These are phyloP conservation scores for Macrotrachela quadricornifera DNA, from an alignment of 1,140 invertebrate species.

Conservation along the genomic window DNA sequence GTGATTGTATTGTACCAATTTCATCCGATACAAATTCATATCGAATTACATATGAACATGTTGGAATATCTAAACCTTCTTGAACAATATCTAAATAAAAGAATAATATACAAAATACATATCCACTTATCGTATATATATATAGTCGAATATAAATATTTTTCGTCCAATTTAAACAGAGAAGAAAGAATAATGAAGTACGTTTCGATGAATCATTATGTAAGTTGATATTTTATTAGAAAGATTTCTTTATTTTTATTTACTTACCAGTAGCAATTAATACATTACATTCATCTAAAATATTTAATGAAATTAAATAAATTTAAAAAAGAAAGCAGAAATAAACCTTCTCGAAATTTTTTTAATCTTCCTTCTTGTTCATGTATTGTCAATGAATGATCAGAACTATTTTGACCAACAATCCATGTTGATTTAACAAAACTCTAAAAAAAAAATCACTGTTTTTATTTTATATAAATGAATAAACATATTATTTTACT, in stretches of 20 bases:
- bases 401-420: too few species aligned
- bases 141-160: slow-evolving; percentile 1
- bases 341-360: too few species aligned
- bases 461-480: too few species aligned
- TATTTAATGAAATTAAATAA: too few species aligned
- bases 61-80: slow-evolving; percentile 10
- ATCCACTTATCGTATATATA: neutral
- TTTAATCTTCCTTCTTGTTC: too few species aligned
- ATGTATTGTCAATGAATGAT: too few species aligned
- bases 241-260: neutral
- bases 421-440: too few species aligned
- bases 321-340: too few species aligned
- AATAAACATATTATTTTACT: too few species aligned
- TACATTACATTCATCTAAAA: too few species aligned
- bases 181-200: neutral
- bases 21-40: slow-evolving; percentile 11
- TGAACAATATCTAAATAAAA: slow-evolving; percentile 8
- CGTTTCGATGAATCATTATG: neutral
- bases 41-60: slow-evolving; percentile 10
- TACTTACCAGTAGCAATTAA: too few species aligned
- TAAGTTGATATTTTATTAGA: neutral
- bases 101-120: neutral
- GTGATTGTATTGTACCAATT: slow-evolving; percentile 10
- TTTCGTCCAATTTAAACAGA: neutral
- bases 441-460: too few species aligned